Evolutionary conservation across 2,888 invertebrate species (phyloP), one percentile per base, ranked within the genome.

Genomic region (Eupithecia tripunctaria): DNA sequence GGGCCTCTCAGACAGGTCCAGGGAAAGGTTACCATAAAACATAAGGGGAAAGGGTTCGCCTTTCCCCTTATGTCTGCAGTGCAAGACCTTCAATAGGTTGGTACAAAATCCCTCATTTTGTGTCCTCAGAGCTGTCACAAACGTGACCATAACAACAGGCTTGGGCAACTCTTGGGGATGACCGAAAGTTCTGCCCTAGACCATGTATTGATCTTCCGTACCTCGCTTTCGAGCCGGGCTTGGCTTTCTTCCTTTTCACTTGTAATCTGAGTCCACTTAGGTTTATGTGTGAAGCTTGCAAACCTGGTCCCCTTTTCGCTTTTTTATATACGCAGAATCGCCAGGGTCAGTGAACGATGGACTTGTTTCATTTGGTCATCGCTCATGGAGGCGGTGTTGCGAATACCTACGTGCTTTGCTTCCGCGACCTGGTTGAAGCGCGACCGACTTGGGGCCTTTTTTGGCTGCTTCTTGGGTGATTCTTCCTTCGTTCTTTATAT

Each of bases 271-370:
- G 56, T 56, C 67, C 67, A 59, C 12, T 56, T 56, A 6, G 56
- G 36, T 25, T 59, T 68, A 7, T 60, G 60, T 1, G n/a, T 29
- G 25, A 68, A 68, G 8, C 67, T 29, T 1, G 59, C 1, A 21
- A 68, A 68, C 36, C 32, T 68, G 7, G 67, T 59, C 27, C 59
- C 67, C 41, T 59, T 68, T 6, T 59, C 67, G 12, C 18, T 59
- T 18, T 27, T 15, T 0, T 8, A 12, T 27, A 10, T 68, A 27
- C 60, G 25, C 5, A 68, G 27, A 8, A 68, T 68, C 21, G 59
- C 36, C 67, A 38, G 27, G 8, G 41, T 68, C 8, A 67, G 56
- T 56, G 67, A 51, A n/a, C 51, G 56, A 36, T 67, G 67, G 43
- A 47, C 43, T 7, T 47, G 43, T n/a, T 47, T 47, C 56, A 67